A percentile compares a stretch with the other conserved stretches of the same genome.
phyloP scores from a whole-genome alignment of 35 echinoderm and acorn worm species.

The Heliocidaris tuberculata region DNA sequence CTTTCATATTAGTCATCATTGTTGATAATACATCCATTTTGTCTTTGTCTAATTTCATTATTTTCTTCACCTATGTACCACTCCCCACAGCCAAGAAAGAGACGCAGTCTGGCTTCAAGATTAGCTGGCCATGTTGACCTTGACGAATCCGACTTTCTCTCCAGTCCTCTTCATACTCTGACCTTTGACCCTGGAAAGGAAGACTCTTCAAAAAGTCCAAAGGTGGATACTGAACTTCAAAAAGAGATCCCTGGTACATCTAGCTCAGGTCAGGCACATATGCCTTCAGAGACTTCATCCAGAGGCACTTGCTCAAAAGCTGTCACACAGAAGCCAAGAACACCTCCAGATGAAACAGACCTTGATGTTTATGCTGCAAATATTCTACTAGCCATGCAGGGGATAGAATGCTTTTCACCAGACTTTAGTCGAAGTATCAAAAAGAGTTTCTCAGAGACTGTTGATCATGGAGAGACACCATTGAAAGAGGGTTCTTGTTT shows the following conservation, averaged over 20 bases:
- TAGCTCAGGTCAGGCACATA: not conserved
- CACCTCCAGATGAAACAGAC: not conserved
- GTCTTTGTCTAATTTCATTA: no score
- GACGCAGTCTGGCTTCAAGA: conserved; percentile 60
- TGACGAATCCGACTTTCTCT: not conserved
- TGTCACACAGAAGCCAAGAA: not conserved
- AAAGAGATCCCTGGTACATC: not conserved
- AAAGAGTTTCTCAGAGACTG: not conserved
- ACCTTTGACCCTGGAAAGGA: conserved; percentile 26
- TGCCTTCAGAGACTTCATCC: not conserved
- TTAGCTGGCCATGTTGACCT: conserved; percentile 34
- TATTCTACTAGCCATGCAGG: conserved; percentile 15
- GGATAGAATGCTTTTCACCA: not conserved
- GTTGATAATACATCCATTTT: no score
- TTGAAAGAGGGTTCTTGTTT: not conserved
- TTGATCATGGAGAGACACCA: not conserved
- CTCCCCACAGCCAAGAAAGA: conserved; percentile 63
- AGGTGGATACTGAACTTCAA: not conserved
- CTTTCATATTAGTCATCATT: no score
- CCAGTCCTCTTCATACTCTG: conserved; percentile 1
- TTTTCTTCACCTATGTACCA: not conserved
- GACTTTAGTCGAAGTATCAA: not conserved
- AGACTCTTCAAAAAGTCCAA: not conserved
- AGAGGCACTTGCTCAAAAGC: not conserved
- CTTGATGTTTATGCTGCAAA: conserved; percentile 27